These are phyloP conservation scores for Arenaria interpres DNA, from an alignment of 2,113 vertebrate genomes.

Conservation along the genomic window DNA sequence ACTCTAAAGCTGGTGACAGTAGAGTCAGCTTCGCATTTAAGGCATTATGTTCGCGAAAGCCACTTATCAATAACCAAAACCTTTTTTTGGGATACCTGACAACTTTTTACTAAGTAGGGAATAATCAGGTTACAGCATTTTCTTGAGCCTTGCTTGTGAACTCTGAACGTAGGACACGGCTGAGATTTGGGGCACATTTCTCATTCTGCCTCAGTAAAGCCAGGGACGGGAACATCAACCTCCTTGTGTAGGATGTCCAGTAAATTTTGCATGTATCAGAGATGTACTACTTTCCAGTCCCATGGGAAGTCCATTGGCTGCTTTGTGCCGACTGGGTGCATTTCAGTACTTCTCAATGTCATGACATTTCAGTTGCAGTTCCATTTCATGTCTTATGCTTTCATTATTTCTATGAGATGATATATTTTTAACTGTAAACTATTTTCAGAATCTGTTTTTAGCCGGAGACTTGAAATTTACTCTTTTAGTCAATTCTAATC, in stretches of 20 bases:
- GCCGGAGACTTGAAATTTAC: neutral
- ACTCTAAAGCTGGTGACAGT: neutral
- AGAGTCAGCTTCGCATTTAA: neutral
- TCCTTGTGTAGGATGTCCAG: neutral
- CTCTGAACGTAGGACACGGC: accelerated
- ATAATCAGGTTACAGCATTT: neutral
- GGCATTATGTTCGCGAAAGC: neutral
- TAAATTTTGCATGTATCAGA: neutral
- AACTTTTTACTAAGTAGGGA: neutral
- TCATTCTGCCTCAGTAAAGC: neutral
- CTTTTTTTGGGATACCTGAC: neutral
- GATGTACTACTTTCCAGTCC: neutral
- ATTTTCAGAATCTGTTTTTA: neutral
- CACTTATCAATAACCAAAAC: neutral
- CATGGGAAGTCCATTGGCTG: neutral
- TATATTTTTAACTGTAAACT: neutral
- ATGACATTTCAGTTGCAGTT: neutral
- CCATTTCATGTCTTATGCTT: neutral
- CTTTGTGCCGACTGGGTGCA: neutral
- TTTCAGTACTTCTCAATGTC: neutral
- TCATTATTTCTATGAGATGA: neutral
- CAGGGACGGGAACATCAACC: neutral
- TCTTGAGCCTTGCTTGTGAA: neutral
- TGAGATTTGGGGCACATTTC: neutral
- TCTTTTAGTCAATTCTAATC: neutral